A percentile compares a stretch with the other conserved stretches of the same genome.
phyloP scores from a whole-genome alignment of 2,888 invertebrate species.

The Oeneis ivallda region DNA sequence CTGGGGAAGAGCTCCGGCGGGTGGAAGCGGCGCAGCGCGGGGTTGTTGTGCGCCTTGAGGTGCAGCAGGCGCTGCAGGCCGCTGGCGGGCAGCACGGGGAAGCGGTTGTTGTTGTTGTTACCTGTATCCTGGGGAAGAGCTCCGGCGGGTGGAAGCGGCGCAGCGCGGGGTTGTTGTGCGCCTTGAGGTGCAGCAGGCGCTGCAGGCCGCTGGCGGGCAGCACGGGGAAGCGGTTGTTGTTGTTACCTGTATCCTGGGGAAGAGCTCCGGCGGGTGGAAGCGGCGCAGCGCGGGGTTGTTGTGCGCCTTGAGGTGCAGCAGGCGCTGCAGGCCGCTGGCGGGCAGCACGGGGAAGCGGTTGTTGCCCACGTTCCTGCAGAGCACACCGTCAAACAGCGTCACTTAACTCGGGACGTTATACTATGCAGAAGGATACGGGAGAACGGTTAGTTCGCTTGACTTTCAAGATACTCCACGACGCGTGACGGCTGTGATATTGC shows the following conservation, averaged over 20 bases:
- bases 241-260: constrained; percentile 88
- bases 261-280: constrained; percentile 92
- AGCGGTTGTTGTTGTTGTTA: neutral
- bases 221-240: neutral
- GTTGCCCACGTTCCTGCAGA: constrained; percentile 91
- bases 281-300: constrained; percentile 93
- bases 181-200: constrained; percentile 1
- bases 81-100: neutral
- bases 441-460: too few species aligned
- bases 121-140: constrained; percentile 1
- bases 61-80: neutral
- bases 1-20: neutral
- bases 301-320: constrained; percentile 94
- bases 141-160: neutral
- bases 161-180: constrained; percentile 1
- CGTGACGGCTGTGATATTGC: too few species aligned
- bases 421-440: too few species aligned
- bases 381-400: neutral
- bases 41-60: constrained; percentile 1
- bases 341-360: constrained; percentile 93
- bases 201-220: neutral
- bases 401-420: too few species aligned
- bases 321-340: constrained; percentile 88
- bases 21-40: constrained; percentile 1
- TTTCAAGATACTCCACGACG: too few species aligned